Evolutionary conservation across 2,113 vertebrate species (phyloP), one percentile per base, ranked within the genome.

Genomic region (Thryonomys swinderianus): DNA sequence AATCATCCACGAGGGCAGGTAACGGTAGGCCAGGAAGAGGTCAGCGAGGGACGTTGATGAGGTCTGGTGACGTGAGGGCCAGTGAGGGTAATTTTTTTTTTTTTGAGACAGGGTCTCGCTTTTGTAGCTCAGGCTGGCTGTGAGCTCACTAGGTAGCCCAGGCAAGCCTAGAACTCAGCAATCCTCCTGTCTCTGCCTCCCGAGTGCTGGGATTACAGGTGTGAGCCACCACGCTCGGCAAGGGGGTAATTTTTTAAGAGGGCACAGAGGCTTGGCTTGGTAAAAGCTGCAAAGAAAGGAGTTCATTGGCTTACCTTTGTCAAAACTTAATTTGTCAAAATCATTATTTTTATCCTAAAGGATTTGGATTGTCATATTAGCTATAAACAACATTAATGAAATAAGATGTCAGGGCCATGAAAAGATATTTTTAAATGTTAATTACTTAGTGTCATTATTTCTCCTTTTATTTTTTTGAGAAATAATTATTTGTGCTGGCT

Each of bases 251-350:
- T 95, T 95, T 79, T 61, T 85, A 74, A 82, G 57, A 91, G 14
- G 62, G 69, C 73, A 82, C 23, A 59, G 64, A 83, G 93, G 76
- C 48, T n/a, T n/a, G n/a, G 76, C 27, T 81, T 30, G 5, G 13
- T 87, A 89, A 94, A 71, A 61, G 71, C 94, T 95, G 48, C 79
- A 95, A 79, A 83, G 73, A n/a, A 93, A 92, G 95, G 37, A 92
- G 85, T 79, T 83, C 16, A 71, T 67, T 80, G 73, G 18, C 81
- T 62, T 9, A 25, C 55, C 8, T 67, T 57, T 10, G 82, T 18
- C 55, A 83, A 78, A 92, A 78, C 32, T 57, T 37, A 83, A 78
- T 73, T 61, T 32, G 7, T 73, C 80, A 61, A 78, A 42, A 64
- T 5, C 37, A 59, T 51, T 34, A 17, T 79, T 83, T 90, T 66